Conservation (phyloP, 2,113 vertebrate species). For the Chionomys nivalis region DNA sequence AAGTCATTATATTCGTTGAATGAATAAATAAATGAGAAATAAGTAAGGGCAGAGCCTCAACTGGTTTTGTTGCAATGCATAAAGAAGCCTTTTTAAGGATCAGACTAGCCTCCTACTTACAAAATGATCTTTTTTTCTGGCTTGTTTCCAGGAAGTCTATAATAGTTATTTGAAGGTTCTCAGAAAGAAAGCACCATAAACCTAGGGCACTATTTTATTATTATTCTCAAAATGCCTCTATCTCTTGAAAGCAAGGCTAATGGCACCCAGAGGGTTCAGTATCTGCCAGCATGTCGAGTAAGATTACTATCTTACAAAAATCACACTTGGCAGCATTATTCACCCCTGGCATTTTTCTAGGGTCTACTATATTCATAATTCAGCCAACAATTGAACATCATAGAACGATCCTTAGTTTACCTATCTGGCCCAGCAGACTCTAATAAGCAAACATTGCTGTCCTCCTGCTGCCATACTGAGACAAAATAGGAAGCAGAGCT, state of each 20-base stretch:
- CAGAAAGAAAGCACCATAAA: not conserved
- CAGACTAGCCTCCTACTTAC: not conserved
- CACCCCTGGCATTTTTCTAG: not conserved
- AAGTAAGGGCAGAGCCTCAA: not conserved
- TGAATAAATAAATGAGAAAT: not conserved
- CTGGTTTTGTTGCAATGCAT: not conserved
- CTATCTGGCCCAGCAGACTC: not conserved
- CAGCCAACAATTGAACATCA: constrained; percentile 12
- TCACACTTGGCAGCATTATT: not conserved
- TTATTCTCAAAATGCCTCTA: constrained; percentile 38
- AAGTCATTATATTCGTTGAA: not conserved
- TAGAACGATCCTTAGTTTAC: constrained; percentile 11
- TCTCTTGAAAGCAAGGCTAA: not conserved
- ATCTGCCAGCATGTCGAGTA: not conserved
- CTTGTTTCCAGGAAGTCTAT: constrained; percentile 2
- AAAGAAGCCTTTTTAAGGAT: not conserved
- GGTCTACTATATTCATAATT: not conserved
- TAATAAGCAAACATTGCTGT: not conserved
- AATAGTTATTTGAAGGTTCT: constrained; percentile 27
- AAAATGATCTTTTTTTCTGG: not conserved
- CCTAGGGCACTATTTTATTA: not conserved
- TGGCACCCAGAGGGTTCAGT: not conserved
- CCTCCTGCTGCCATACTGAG: not conserved
- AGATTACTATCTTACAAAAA: not conserved
- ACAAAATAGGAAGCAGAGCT: not conserved